A percentile compares a stretch with the other conserved stretches of the same genome.
Evolutionary conservation across 2,888 invertebrate species (phyloP).

Genomic region (Papilio demoleus): DNA sequence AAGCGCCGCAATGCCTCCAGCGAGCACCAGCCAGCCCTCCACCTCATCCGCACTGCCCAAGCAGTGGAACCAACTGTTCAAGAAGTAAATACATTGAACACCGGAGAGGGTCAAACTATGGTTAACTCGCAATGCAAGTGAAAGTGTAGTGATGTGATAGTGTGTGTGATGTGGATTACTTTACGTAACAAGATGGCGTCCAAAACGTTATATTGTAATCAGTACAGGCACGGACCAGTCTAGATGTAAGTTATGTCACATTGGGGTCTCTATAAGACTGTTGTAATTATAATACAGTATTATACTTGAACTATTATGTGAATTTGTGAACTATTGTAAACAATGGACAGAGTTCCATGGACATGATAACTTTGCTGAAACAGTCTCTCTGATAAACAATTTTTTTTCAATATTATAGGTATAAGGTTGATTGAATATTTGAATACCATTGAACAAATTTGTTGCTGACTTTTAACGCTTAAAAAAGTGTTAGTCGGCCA

Average conservation of each 20-base stretch:
- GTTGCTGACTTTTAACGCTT: not conserved
- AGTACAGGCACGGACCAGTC: conserved; percentile 4
- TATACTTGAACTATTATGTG: not conserved
- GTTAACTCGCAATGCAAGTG: conserved; percentile 12
- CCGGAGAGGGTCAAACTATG: not conserved
- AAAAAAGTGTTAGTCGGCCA: not conserved
- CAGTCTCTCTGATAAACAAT: not conserved
- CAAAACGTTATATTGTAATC: not conserved
- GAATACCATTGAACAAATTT: not conserved
- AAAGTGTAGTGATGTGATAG: conserved; percentile 16
- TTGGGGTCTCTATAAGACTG: conserved; percentile 10
- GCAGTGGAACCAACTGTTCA: conserved; percentile 72
- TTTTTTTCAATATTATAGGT: not conserved
- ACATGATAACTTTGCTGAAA: not conserved
- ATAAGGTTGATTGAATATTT: conserved; percentile 1
- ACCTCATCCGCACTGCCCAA: conserved; percentile 49
- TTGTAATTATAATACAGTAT: conserved; percentile 16
- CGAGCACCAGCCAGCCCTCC: conserved; percentile 57
- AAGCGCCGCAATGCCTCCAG: conserved; percentile 46
- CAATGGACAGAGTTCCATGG: not conserved
- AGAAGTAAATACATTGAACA: conserved; percentile 57
- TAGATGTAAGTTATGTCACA: conserved; percentile 10
- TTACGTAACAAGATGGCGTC: not conserved
- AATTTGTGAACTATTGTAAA: not conserved
- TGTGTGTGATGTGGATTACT: not conserved